These are phyloP conservation scores for Leucozona laternaria DNA, from an alignment of 2,888 invertebrate species.

Conservation along the genomic window DNA sequence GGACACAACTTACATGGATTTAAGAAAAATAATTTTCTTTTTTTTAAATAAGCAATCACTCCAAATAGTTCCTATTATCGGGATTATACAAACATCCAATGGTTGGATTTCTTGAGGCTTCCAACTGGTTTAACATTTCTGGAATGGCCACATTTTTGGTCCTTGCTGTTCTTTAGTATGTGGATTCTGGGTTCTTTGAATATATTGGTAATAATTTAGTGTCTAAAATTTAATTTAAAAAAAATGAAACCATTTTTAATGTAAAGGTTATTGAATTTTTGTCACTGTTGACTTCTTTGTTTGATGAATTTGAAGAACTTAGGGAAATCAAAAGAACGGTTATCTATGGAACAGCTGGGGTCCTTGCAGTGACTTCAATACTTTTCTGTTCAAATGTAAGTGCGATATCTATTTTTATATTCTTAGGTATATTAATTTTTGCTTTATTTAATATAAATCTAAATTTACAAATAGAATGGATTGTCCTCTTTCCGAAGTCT, in stretches of 20 bases:
- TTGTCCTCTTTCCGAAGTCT: slow-evolving; percentile 76
- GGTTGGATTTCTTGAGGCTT: background rate
- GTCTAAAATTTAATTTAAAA: too few species aligned
- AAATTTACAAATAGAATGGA: slow-evolving; percentile 78
- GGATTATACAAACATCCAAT: background rate
- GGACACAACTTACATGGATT: too few species aligned
- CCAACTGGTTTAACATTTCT: slow-evolving; percentile 10
- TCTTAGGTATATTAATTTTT: too few species aligned
- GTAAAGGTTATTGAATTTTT: slow-evolving; percentile 61
- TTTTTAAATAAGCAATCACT: background rate
- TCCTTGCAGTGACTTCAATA: slow-evolving; percentile 77
- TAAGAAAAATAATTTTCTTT: too few species aligned
- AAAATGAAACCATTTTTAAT: background rate
- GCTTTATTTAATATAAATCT: too few species aligned
- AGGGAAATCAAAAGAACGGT: slow-evolving; percentile 77
- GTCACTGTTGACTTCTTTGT: slow-evolving; percentile 79
- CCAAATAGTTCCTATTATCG: background rate
- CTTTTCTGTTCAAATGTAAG: slow-evolving; percentile 80
- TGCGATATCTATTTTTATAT: background rate
- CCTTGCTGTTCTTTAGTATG: slow-evolving; percentile 30
- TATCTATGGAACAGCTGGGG: slow-evolving; percentile 76
- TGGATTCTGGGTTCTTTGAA: slow-evolving; percentile 17
- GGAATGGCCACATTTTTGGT: slow-evolving; percentile 42
- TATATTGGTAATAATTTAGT: slow-evolving; percentile 7
- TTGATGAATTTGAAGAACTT: slow-evolving; percentile 81